Conservation (phyloP, 2,113 vertebrate species). For the Pterophyllum scalare region DNA sequence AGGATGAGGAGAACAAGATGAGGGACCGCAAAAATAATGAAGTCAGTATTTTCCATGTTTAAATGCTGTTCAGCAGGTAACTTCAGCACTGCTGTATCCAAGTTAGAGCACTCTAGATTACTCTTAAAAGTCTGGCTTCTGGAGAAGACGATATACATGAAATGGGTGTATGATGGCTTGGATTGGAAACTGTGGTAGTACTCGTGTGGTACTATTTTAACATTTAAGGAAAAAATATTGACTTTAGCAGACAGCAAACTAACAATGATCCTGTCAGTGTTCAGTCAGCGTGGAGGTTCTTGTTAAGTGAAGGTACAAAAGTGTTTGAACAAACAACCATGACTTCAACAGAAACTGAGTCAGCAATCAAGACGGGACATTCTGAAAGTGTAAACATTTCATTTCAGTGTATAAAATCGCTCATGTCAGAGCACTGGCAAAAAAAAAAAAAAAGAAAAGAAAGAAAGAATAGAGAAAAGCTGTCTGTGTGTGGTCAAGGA, state of each 20-base stretch:
- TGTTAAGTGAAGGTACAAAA: neutral
- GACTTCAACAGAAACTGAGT: neutral
- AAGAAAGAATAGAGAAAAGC: neutral
- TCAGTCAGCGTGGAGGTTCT: neutral
- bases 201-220: rapidly evolving
- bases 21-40: no score
- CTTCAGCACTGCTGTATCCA: neutral
- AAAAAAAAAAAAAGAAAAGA: neutral
- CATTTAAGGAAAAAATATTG: neutral
- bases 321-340: neutral
- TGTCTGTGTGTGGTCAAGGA: neutral
- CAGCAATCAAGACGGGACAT: neutral
- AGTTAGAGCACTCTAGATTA: neutral
- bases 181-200: neutral
- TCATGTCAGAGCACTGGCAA: neutral
- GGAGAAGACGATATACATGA: neutral
- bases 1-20: no score
- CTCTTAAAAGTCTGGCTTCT: neutral
- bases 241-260: rapidly evolving
- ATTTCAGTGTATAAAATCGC: neutral
- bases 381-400: neutral
- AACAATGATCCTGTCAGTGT: rapidly evolving
- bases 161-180: neutral
- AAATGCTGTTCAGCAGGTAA: neutral
- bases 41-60: no score